Percentiles rank a stretch among this genome's conserved stretches.
phyloP scores from a whole-genome alignment of 2,888 invertebrate genomes.

The Stenoptilia bipunctidactyla region DNA sequence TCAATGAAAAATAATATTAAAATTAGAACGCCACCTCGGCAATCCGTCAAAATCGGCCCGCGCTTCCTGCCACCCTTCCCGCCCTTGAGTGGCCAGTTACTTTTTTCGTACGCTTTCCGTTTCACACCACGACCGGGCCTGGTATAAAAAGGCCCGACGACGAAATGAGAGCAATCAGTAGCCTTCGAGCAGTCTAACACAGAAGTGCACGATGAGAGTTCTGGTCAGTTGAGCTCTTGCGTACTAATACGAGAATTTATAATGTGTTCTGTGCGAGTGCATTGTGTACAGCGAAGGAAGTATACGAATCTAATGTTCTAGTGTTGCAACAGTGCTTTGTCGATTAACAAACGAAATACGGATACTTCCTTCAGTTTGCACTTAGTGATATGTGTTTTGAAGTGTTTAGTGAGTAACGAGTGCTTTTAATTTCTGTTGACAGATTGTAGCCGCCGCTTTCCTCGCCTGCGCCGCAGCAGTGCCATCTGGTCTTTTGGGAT shows the following conservation, averaged over 20 bases:
- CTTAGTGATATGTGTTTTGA: neutral
- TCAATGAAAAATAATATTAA: too few species aligned
- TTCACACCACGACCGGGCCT: conserved; percentile 36
- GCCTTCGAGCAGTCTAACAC: conserved; percentile 66
- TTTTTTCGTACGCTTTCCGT: conserved; percentile 56
- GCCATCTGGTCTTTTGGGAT: conserved; percentile 15
- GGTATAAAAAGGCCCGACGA: conserved; percentile 52
- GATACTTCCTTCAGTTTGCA: neutral
- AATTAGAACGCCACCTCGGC: conserved; percentile 33
- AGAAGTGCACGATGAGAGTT: conserved; percentile 69
- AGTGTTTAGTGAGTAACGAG: conserved; percentile 5
- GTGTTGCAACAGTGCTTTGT: conserved; percentile 16
- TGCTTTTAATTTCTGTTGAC: conserved; percentile 25
- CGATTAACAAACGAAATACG: conserved; percentile 7
- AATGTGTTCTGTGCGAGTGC: conserved; percentile 3
- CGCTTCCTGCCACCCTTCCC: conserved; percentile 63
- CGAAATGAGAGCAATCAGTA: conserved; percentile 64
- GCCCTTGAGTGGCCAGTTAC: conserved; percentile 64
- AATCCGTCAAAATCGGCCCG: conserved; percentile 36
- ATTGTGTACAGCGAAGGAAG: neutral
- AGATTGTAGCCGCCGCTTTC: conserved; percentile 70
- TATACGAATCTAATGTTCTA: neutral
- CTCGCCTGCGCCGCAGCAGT: conserved; percentile 25
- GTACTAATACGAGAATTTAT: conserved; percentile 9
- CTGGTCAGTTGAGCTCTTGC: conserved; percentile 44